Evolutionary conservation across 2,888 invertebrate species (phyloP).

Genomic region (Sesia bembeciformis): DNA sequence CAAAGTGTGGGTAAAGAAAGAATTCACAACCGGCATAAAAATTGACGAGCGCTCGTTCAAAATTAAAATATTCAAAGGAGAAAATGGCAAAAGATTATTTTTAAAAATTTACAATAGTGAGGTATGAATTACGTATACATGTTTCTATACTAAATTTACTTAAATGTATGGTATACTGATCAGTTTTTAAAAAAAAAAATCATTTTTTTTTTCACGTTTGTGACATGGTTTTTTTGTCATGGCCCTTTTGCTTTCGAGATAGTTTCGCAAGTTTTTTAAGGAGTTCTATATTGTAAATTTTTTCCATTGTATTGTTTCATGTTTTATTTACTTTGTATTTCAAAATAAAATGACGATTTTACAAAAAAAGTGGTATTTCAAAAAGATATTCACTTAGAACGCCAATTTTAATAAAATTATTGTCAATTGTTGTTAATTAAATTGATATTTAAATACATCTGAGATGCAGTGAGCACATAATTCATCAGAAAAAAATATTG

Average conservation of each 20-base stretch:
- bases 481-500: too few species aligned
- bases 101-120: slow-evolving; percentile 53
- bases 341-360: too few species aligned
- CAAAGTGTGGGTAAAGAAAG: slow-evolving; percentile 18
- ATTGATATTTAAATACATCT: too few species aligned
- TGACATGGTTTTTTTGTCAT: neutral
- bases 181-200: neutral
- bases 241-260: neutral
- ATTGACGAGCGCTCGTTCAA: slow-evolving; percentile 24
- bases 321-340: too few species aligned
- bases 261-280: too few species aligned
- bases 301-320: too few species aligned
- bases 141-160: slow-evolving; percentile 34
- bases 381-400: too few species aligned
- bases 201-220: neutral
- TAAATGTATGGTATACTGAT: slow-evolving; percentile 4
- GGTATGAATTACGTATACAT: slow-evolving; percentile 79
- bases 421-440: too few species aligned
- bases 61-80: slow-evolving; percentile 6
- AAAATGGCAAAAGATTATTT: slow-evolving; percentile 2
- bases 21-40: slow-evolving; percentile 42
- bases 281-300: too few species aligned
- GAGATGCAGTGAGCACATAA: too few species aligned
- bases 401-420: too few species aligned
- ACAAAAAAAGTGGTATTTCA: too few species aligned